These are phyloP conservation scores for Lobophora halterata DNA, from an alignment of 2,888 invertebrate genomes.

Conservation along the genomic window DNA sequence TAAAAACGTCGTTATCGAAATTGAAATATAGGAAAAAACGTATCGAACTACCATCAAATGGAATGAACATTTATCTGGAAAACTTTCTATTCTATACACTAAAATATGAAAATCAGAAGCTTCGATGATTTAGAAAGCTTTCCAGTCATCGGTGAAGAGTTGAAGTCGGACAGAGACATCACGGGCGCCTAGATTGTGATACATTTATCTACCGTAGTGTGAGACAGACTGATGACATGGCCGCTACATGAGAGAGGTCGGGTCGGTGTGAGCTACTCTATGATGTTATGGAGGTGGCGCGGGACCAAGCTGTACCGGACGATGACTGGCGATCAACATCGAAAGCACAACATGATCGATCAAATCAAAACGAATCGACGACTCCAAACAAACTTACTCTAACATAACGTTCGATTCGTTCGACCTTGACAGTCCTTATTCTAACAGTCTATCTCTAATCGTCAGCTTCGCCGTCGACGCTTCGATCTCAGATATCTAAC, in stretches of 20 bases:
- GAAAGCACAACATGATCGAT: slow-evolving; percentile 76
- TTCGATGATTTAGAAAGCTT: slow-evolving; percentile 69
- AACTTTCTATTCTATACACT: slow-evolving; percentile 69
- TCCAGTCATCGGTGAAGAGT: slow-evolving; percentile 55
- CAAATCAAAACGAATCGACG: slow-evolving; percentile 60
- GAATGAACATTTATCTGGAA: slow-evolving; percentile 58
- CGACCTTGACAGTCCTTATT: slow-evolving; percentile 75
- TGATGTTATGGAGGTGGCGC: slow-evolving; percentile 62
- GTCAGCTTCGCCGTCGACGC: slow-evolving; percentile 65
- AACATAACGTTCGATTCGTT: slow-evolving; percentile 68
- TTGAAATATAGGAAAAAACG: slow-evolving; percentile 53
- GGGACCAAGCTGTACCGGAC: slow-evolving; percentile 65
- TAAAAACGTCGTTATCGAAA: slow-evolving; percentile 40
- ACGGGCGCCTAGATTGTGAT: slow-evolving; percentile 80
- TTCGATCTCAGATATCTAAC: slow-evolving; percentile 68
- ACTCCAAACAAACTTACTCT: slow-evolving; percentile 61
- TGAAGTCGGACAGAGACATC: slow-evolving; percentile 53
- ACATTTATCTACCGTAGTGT: slow-evolving; percentile 77
- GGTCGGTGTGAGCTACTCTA: slow-evolving; percentile 63
- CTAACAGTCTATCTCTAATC: slow-evolving; percentile 68
- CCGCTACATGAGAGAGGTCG: slow-evolving; percentile 72
- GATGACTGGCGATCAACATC: slow-evolving; percentile 71
- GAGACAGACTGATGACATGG: slow-evolving; percentile 69
- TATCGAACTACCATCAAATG: slow-evolving; percentile 50
- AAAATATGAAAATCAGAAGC: slow-evolving; percentile 51